phyloP scores from a whole-genome alignment of 2,113 vertebrate species.

The Circaetus gallicus region DNA sequence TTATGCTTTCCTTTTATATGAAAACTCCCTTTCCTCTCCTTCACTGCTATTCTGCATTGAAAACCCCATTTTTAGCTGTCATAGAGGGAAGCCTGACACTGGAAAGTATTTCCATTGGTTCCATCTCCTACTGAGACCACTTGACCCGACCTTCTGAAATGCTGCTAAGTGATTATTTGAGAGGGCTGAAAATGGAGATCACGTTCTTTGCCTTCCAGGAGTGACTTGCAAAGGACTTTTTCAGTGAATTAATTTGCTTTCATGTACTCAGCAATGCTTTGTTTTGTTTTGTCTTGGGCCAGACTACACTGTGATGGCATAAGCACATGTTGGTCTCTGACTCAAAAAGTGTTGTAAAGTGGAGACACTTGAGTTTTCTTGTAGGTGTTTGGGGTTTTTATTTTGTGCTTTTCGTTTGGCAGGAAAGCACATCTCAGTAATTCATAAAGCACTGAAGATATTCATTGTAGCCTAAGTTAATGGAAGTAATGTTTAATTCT shows the following conservation, averaged over 20 bases:
- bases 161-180: not conserved
- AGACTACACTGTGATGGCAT: not conserved
- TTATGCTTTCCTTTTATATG: not conserved
- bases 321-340: not conserved
- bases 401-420: not conserved
- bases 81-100: not conserved
- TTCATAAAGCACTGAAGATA: not conserved
- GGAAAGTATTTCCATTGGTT: not conserved
- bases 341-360: not conserved
- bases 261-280: not conserved
- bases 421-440: not conserved
- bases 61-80: not conserved
- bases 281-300: not conserved
- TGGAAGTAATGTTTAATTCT: not conserved
- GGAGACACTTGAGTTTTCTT: not conserved
- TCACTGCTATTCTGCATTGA: not conserved
- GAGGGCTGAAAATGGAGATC: not conserved
- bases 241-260: not conserved
- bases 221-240: not conserved
- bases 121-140: not conserved
- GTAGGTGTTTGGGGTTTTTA: not conserved
- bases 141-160: not conserved
- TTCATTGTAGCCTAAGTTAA: not conserved
- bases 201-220: not conserved
- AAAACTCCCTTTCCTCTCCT: not conserved